Base-by-base conservation (phyloP, 2,113 vertebrate genomes). In the Bagarius yarrelli region DNA sequence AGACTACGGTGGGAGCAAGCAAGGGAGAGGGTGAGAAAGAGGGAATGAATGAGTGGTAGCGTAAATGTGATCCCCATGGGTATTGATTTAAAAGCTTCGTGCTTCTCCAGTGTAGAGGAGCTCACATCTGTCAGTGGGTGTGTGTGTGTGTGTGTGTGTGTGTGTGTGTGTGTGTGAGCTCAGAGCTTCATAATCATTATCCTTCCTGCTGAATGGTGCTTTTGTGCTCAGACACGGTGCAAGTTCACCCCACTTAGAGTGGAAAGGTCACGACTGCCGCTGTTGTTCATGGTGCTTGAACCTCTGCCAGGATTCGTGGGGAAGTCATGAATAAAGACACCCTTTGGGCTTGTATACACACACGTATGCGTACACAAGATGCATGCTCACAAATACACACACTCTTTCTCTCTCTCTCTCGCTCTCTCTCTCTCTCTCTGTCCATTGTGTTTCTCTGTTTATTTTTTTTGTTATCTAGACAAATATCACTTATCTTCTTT, bases 301-400 rank as follows among this genome's bases (percentile, higher is more conserved):
- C 34, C 32, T 19, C 83, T 80, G 85, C 84, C 84, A 88, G 84
- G 44, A 81, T 80, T 61, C 74, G n/a, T 44, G 59, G 66, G 82
- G 72, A 83, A 81, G 75, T 82, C 80, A 59, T 81, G 80, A 84
- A 83, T 83, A 83, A 83, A 85, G 77, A 82, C 82, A 81, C 76
- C 78, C 81, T 34, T 25, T 47, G 18, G 70, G 40, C 57, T 55
- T 16, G 50, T 36, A 79, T 32, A 69, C 55, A 64, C 52, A 27
- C 57, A 59, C 34, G 30, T 57, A 56, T 40, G 61, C 34, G 47
- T 57, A 50, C 18, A 56, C 71, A 32, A 70, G 4, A 27, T 40
- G 36, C 36, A 40, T 40, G 36, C 44, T 47, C 36, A 23, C 64
- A 40, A 13, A 13, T 34, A 25, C 64, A 40, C 34, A 67, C 11